These are phyloP conservation scores for Knipowitschia caucasica DNA, from an alignment of 2,797 vertebrate genomes.

Conservation along the genomic window DNA sequence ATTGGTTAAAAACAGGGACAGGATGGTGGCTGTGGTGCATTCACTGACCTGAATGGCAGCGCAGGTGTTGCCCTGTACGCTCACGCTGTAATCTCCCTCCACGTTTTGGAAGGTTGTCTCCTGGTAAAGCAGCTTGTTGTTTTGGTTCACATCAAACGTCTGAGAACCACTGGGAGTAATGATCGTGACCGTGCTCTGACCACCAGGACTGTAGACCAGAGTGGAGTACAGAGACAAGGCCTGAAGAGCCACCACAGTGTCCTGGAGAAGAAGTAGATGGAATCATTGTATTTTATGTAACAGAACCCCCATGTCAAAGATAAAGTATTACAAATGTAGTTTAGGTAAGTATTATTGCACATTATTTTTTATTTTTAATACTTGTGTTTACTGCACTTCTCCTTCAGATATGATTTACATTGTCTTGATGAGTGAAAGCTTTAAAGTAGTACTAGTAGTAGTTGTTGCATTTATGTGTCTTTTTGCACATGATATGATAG, in stretches of 20 bases:
- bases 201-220: conserved; percentile 68
- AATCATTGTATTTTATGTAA: too few relatives aligned
- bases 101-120: conserved; percentile 58
- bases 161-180: conserved; percentile 59
- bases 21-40: background rate
- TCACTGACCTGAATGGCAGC: conserved; percentile 75
- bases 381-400: too few relatives aligned
- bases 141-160: conserved; percentile 68
- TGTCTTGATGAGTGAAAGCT: too few relatives aligned
- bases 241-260: conserved; percentile 79
- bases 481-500: too few relatives aligned
- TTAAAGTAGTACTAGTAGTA: too few relatives aligned
- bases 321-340: too few relatives aligned
- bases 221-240: conserved; percentile 81
- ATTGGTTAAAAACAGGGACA: background rate
- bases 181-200: conserved; percentile 71
- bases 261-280: background rate
- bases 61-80: conserved; percentile 72
- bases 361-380: too few relatives aligned
- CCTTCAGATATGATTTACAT: too few relatives aligned
- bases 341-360: too few relatives aligned
- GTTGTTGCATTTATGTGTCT: too few relatives aligned
- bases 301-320: too few relatives aligned
- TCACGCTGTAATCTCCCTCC: conserved; percentile 64
- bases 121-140: conserved; percentile 82